Evolutionary conservation across 2,888 invertebrate species (phyloP).

Genomic region (Clepsis dumicolana): DNA sequence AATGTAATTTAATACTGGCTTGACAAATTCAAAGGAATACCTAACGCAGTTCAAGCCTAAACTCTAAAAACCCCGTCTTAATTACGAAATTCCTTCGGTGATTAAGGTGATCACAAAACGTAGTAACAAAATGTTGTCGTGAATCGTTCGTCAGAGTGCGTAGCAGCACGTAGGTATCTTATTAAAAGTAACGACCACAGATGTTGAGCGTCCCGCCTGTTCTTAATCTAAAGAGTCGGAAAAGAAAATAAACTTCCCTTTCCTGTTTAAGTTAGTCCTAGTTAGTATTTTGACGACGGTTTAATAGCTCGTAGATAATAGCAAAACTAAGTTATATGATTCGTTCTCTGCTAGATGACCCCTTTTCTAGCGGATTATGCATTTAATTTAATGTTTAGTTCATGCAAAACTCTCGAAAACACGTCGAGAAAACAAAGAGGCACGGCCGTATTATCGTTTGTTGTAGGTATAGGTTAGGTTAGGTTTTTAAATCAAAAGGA

Average conservation of each 20-base stretch:
- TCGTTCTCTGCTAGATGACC: no score
- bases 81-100: not conserved
- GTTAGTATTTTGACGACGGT: not conserved
- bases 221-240: not conserved
- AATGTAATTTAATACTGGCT: no score
- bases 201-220: not conserved
- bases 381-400: no score
- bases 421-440: no score
- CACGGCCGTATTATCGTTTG: no score
- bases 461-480: no score
- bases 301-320: not conserved
- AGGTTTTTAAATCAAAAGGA: no score
- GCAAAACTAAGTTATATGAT: no score
- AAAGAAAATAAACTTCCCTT: not conserved
- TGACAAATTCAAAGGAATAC: no score
- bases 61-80: not conserved
- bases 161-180: not conserved
- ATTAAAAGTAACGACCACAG: constrained; percentile 7
- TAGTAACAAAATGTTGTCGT: not conserved
- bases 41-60: no score
- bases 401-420: no score
- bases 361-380: no score
- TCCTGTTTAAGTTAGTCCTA: not conserved
- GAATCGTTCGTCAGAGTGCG: not conserved
- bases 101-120: not conserved